Percentiles rank a stretch among this genome's conserved stretches.
phyloP scores from a whole-genome alignment of 2,888 invertebrate species.

The Phrixothrix hirtus region DNA sequence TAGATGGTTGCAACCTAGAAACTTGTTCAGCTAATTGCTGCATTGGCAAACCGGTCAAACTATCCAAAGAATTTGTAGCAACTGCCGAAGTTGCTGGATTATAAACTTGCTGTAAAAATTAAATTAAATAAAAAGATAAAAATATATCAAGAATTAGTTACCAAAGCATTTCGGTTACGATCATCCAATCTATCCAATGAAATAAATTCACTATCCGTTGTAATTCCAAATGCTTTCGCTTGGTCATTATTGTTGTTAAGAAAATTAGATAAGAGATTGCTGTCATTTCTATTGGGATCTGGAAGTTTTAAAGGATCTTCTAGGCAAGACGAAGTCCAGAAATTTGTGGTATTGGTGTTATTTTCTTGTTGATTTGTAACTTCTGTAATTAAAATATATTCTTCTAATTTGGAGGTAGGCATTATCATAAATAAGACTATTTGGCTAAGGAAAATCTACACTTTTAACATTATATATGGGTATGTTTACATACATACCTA shows the following conservation, averaged over 20 bases:
- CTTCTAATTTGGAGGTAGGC: no score
- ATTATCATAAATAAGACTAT: background rate
- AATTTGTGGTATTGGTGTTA: constrained; percentile 28
- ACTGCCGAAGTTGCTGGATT: constrained; percentile 39
- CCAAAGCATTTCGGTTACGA: constrained; percentile 48
- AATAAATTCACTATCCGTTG: constrained; percentile 53
- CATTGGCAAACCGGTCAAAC: constrained; percentile 54
- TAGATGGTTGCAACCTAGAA: constrained; percentile 49
- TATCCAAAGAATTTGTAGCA: constrained; percentile 43
- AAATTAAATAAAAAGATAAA: constrained; percentile 1
- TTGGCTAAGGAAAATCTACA: no score
- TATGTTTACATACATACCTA: no score
- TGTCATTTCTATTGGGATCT: constrained; percentile 43
- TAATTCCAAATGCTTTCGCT: constrained; percentile 53
- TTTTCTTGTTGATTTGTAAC: constrained; percentile 26
- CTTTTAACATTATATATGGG: background rate
- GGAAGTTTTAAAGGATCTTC: constrained; percentile 53
- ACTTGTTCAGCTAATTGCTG: constrained; percentile 59
- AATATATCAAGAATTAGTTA: constrained; percentile 20
- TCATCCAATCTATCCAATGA: constrained; percentile 52
- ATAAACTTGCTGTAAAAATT: constrained; percentile 48
- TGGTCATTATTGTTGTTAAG: constrained; percentile 49
- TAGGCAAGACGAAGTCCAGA: constrained; percentile 44
- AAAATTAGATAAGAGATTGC: constrained; percentile 45
- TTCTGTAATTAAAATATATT: constrained; percentile 25